phyloP scores from a whole-genome alignment of 1,140 invertebrate species.

The Armadillidium nasatum region DNA sequence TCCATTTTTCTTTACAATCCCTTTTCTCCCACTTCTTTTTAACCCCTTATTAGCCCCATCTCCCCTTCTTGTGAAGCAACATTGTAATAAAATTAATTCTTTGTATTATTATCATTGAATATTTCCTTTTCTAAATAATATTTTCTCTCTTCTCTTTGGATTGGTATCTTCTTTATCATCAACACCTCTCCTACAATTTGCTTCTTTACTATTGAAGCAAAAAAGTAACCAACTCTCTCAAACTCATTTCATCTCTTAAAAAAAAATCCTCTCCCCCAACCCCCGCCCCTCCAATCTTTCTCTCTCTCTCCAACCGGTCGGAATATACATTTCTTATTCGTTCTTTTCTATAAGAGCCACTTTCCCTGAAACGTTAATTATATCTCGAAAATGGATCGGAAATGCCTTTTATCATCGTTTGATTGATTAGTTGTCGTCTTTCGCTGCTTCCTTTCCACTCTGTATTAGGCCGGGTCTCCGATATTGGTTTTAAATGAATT shows the following conservation, averaged over 20 bases:
- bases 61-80: neutral
- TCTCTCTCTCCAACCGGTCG: neutral
- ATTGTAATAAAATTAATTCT: too few relatives aligned
- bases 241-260: neutral
- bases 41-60: neutral
- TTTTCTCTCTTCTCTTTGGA: neutral
- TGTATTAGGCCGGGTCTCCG: neutral
- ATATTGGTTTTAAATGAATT: conserved; percentile 10
- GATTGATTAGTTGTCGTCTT: conserved; percentile 7
- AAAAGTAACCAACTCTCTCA: neutral
- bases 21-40: neutral
- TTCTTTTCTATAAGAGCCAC: neutral
- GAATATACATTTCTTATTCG: neutral
- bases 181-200: neutral
- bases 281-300: neutral
- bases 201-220: too few relatives aligned
- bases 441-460: neutral
- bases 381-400: conserved; percentile 4
- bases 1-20: too few relatives aligned
- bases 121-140: neutral
- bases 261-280: neutral
- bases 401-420: conserved; percentile 8
- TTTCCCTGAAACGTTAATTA: conserved; percentile 1
- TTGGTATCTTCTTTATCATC: neutral
- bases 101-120: neutral